These are phyloP conservation scores for Penaeus indicus DNA, from an alignment of 1,140 invertebrate genomes.

Conservation along the genomic window DNA sequence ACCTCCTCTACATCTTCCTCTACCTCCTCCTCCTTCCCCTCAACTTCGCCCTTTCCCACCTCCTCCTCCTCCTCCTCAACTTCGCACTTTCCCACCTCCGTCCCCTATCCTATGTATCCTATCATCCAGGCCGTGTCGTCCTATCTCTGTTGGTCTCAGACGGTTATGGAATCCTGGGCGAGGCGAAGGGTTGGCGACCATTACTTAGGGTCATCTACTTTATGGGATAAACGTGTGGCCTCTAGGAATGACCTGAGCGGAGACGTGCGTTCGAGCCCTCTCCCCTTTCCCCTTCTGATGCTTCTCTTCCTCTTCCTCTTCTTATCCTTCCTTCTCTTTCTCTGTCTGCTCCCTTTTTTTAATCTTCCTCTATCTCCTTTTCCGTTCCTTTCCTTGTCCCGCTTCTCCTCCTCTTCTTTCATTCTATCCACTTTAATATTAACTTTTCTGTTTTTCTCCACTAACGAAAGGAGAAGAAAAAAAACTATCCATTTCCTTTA, in stretches of 20 bases:
- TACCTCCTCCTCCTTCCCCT: not conserved
- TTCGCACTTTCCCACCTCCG: not conserved
- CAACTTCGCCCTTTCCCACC: not conserved
- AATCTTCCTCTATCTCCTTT: not conserved
- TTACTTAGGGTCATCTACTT: constrained; percentile 32
- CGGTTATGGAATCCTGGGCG: not conserved
- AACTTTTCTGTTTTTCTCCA: too few relatives aligned
- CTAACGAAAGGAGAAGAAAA: too few relatives aligned
- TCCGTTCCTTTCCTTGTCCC: not conserved
- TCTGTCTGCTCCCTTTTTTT: not conserved
- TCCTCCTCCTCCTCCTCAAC: not conserved
- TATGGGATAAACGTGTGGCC: constrained; percentile 29
- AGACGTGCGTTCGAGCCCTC: not conserved
- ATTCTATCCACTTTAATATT: too few relatives aligned
- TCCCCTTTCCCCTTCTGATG: not conserved
- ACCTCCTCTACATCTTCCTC: not conserved
- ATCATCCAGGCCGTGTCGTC: not conserved
- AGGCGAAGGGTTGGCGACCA: not conserved
- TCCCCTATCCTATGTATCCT: not conserved
- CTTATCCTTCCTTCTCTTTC: not conserved
- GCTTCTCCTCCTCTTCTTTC: too few relatives aligned
- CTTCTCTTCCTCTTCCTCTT: not conserved
- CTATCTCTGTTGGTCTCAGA: not conserved
- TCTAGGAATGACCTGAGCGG: not conserved
- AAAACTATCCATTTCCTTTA: too few relatives aligned